These are phyloP conservation scores for Anas bernieri DNA, from an alignment of 2,797 vertebrate genomes.

Conservation along the genomic window DNA sequence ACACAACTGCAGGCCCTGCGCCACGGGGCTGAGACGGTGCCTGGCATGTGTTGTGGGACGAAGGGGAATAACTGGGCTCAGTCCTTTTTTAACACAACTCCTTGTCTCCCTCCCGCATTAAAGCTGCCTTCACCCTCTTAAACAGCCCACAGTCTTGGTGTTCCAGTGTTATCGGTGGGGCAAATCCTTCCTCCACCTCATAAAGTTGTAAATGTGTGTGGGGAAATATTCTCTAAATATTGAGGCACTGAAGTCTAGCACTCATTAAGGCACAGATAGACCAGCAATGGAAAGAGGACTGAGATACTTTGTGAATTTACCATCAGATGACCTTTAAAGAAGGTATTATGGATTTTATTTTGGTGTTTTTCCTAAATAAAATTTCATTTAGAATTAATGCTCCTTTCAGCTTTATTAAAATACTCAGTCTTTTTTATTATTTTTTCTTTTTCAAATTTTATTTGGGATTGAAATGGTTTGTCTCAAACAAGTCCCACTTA, in stretches of 20 bases:
- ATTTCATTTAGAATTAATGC: background rate
- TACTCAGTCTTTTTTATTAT: background rate
- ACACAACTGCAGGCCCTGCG: background rate
- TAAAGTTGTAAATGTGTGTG: background rate
- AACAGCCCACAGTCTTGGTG: background rate
- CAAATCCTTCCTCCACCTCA: background rate
- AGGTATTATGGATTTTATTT: background rate
- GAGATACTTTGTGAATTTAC: background rate
- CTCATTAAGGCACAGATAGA: background rate
- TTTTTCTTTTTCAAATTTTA: background rate
- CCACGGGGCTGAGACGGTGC: rapidly evolving
- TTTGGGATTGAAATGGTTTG: background rate
- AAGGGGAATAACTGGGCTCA: background rate
- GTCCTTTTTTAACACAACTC: background rate
- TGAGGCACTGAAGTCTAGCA: background rate
- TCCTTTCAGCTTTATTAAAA: background rate
- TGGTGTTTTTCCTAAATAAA: background rate
- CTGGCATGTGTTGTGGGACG: rapidly evolving
- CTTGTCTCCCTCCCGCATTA: background rate
- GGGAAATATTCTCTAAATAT: background rate
- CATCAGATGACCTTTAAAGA: background rate
- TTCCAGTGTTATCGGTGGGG: background rate
- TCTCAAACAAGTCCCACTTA: background rate
- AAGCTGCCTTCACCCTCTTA: background rate
- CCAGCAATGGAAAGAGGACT: background rate